Conservation (phyloP, 2,888 invertebrate genomes). For the Drosophila heteroneura region DNA sequence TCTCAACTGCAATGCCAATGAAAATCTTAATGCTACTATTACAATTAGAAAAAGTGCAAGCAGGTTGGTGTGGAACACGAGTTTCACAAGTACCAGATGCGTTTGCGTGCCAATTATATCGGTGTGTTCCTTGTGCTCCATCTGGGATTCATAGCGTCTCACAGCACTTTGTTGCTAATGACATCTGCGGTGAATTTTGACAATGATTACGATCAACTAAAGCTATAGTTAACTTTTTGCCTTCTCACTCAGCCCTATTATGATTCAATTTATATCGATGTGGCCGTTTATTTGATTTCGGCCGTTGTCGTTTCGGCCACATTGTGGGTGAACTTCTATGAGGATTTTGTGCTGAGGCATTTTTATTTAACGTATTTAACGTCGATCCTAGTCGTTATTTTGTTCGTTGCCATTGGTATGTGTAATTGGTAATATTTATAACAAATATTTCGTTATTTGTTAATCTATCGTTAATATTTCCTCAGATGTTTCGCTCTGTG, state of each 20-base stretch:
- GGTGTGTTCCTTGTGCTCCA: conserved; percentile 46
- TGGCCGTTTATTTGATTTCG: neutral
- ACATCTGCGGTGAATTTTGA: conserved; percentile 39
- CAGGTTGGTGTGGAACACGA: conserved; percentile 26
- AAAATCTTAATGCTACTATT: neutral
- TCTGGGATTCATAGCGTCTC: neutral
- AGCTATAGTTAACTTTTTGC: no score
- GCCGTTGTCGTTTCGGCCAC: neutral
- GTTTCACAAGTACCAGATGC: conserved; percentile 19
- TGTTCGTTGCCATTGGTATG: conserved; percentile 41
- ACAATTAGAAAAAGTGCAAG: conserved; percentile 27
- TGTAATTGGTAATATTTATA: neutral
- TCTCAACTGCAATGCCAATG: neutral
- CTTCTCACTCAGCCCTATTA: neutral
- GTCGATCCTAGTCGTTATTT: conserved; percentile 30
- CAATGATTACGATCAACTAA: neutral
- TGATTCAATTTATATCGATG: conserved; percentile 29
- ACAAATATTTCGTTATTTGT: neutral
- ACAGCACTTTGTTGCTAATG: conserved; percentile 33
- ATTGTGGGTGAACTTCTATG: conserved; percentile 38
- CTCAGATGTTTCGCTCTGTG: conserved; percentile 8
- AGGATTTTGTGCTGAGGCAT: neutral
- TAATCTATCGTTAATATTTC: neutral
- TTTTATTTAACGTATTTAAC: conserved; percentile 42
- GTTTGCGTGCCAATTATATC: conserved; percentile 25